These are phyloP conservation scores for Meiosimyza decipiens DNA, from an alignment of 2,888 invertebrate species.

Conservation along the genomic window DNA sequence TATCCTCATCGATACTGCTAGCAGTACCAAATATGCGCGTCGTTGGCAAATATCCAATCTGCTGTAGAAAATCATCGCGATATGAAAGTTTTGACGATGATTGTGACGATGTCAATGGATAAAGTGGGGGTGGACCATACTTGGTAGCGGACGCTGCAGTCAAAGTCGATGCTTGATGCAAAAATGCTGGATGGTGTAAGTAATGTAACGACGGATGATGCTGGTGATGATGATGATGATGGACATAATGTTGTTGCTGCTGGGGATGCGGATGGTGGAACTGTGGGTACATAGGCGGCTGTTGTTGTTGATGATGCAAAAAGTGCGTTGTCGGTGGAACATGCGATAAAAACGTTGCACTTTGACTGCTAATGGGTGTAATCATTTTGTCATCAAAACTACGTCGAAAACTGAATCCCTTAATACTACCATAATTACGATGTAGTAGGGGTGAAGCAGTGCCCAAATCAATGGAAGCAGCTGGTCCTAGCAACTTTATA, in stretches of 20 bases:
- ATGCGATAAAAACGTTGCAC: constrained; percentile 21
- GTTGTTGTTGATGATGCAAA: constrained; percentile 44
- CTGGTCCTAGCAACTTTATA: constrained; percentile 59
- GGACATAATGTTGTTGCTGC: constrained; percentile 39
- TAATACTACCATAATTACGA: constrained; percentile 60
- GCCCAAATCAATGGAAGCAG: constrained; percentile 61
- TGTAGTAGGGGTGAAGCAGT: constrained; percentile 58
- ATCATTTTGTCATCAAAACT: constrained; percentile 65
- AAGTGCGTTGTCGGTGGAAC: constrained; percentile 50
- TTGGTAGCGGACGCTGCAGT: constrained; percentile 43
- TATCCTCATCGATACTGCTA: constrained; percentile 62
- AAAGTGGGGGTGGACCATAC: constrained; percentile 36
- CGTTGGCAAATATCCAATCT: constrained; percentile 65
- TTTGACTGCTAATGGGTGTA: constrained; percentile 43
- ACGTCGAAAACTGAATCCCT: constrained; percentile 63
- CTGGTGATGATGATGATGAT: constrained; percentile 41
- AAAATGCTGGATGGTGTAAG: constrained; percentile 45
- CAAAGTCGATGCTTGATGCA: constrained; percentile 40
- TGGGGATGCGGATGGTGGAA: constrained; percentile 48
- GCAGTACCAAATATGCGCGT: constrained; percentile 63
- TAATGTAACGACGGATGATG: constrained; percentile 43
- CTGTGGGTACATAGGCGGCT: constrained; percentile 49
- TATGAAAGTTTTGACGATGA: constrained; percentile 64
- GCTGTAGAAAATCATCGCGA: constrained; percentile 65
- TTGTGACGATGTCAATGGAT: constrained; percentile 58